Evolutionary conservation across 2,113 vertebrate species (phyloP), one percentile per base, ranked within the genome.

Genomic region (Scomber scombrus): DNA sequence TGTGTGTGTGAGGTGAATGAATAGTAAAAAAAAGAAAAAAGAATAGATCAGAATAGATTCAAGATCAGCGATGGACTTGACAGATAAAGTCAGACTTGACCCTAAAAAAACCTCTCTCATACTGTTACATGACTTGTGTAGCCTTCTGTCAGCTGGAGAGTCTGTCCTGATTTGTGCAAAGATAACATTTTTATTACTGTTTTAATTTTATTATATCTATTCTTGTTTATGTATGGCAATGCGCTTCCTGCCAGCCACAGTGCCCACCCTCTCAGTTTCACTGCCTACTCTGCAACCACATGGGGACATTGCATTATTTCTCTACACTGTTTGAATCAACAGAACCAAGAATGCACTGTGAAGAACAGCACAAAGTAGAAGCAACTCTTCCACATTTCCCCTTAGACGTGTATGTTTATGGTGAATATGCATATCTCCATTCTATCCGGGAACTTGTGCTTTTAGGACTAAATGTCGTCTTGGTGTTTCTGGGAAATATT

Each of bases 201-300:
- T 90, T 88, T 90, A 76, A 82, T 91, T 92, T 87, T 89, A 79
- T 88, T 91, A 51, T 81, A 43, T 82, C 69, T 80, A 51, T 72
- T 85, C 43, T 87, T 84, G 46, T 89, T 84, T 82, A 67, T 81
- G 77, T 89, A 82, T 82, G 87, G 90, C 88, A 81, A 91, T 60
- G 84, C 88, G 93, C 89, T 94, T 93, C 92, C 91, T 92, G 89
- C 86, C 85, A 87, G 88, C 92, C 89, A 82, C 89, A 90, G 90
- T 93, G 89, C 91, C 86, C 89, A 54, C 84, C 76, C 81, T 88
- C 81, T 90, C 83, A 47, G 85, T 88, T 86, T 86, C 90, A 92
- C 92, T 92, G 91, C 90, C 88, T 90, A 75, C 73, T 83, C 66
- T 85, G 87, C 87, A 70, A 45, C 90, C 85, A 86, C 77, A 71